Evolutionary conservation across 2,888 invertebrate species (phyloP), one percentile per base, ranked within the genome.

Genomic region (Apoderus coryli): DNA sequence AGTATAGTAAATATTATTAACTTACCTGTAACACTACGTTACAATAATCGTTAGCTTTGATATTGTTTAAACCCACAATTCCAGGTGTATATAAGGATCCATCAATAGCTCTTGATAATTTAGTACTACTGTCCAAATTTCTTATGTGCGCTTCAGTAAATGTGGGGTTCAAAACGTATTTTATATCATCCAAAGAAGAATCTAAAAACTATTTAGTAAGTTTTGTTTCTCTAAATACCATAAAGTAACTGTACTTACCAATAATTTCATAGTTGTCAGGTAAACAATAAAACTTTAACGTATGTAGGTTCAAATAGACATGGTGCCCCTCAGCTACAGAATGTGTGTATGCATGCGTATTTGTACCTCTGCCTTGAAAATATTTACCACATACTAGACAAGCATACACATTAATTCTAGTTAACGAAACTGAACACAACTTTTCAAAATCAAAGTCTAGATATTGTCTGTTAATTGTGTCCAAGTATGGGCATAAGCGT

Each of bases 361-460:
- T 93, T 4, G 85, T 88, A 1, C 98, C 98, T 52, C 98, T 72
- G 2, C 98, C 92, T 74, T 82, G 67, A 52, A 96, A 99, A 55
- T 99, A 99, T 61, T 98, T 98, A 11, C 98, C 98, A 59, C 98
- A 99, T 2, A 99, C 90, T 35, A 99, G 68, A 53, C 98, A 99
- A 4, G 98, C 98, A 57, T 99, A 99, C 16, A 98, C 96, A 66
- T 99, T 99, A 45, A 98, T 92, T 49, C 98, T 76, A 0, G 96
- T 96, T 38, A 99, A 58, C 0, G 96, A 96, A 19, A 99, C 84
- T 0, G 96, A 96, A 55, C 98, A 99, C 13, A 99, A 60, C 57
- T 99, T 99, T 60, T 99, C 98, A 63, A 99, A 99, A 63, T 99
- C 98, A 63, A 99, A 99, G 61, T 99, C 98, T 37, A 99, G 60